Percentiles rank a stretch among this genome's conserved stretches.
Conservation (phyloP, 2,113 vertebrate genomes). For the Petromus typicus region DNA sequence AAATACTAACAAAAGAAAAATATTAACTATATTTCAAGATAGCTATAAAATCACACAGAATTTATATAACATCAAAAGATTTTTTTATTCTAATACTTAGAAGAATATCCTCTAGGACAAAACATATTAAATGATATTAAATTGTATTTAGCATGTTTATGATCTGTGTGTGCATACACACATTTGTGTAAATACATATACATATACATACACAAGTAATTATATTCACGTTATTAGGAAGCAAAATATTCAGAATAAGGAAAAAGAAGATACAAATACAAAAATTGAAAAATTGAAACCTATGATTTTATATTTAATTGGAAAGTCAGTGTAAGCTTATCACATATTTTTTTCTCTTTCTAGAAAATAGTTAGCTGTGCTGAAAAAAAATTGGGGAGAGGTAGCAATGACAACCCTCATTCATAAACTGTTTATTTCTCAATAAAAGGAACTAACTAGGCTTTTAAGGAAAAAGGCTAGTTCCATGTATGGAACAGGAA, state of each 20-base stretch:
- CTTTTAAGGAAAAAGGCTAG: background rate
- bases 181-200: background rate
- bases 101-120: background rate
- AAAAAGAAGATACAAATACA: background rate
- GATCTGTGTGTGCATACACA: background rate
- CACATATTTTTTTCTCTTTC: background rate
- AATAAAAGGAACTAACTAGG: background rate
- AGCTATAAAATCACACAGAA: background rate
- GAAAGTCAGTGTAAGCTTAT: background rate
- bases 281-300: slow-evolving; percentile 20
- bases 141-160: background rate
- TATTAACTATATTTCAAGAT: background rate
- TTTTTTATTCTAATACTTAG: background rate
- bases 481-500: background rate
- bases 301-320: background rate
- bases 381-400: background rate
- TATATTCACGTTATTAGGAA: slow-evolving; percentile 25
- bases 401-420: background rate
- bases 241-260: background rate
- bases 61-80: slow-evolving; percentile 50
- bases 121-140: background rate
- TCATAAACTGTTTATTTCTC: background rate
- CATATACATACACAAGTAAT: background rate
- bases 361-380: background rate
- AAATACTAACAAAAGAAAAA: background rate